These are phyloP conservation scores for Mylabris phalerata DNA, from an alignment of 1,140 invertebrate genomes.

Conservation along the genomic window DNA sequence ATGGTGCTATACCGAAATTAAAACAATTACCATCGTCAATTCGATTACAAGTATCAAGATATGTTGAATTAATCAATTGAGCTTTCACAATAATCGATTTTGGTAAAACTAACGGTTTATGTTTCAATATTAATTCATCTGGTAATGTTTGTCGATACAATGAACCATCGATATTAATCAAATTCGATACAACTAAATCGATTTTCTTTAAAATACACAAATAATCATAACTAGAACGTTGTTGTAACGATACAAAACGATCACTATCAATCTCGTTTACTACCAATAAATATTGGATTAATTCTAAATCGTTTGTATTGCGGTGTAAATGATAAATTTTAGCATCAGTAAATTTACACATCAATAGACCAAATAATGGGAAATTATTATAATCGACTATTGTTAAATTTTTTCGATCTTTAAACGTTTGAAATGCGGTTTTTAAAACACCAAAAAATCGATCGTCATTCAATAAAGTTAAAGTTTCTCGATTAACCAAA, in stretches of 20 bases:
- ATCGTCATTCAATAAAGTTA: slow-evolving; percentile 52
- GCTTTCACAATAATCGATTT: slow-evolving; percentile 14
- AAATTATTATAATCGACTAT: slow-evolving; percentile 45
- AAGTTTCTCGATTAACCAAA: slow-evolving; percentile 42
- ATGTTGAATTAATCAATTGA: slow-evolving; percentile 21
- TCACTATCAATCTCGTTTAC: slow-evolving; percentile 37
- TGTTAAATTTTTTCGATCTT: slow-evolving; percentile 31
- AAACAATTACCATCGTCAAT: slow-evolving; percentile 27
- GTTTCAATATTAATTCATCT: slow-evolving; percentile 14
- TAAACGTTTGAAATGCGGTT: slow-evolving; percentile 38
- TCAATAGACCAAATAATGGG: slow-evolving; percentile 45
- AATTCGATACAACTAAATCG: not conserved
- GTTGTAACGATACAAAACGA: no score
- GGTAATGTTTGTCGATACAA: slow-evolving; percentile 1
- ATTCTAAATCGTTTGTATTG: slow-evolving; percentile 34
- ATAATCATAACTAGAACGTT: slow-evolving; percentile 21
- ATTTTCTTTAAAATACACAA: not conserved
- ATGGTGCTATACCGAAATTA: slow-evolving; percentile 21
- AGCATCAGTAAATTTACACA: slow-evolving; percentile 39
- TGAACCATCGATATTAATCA: slow-evolving; percentile 1
- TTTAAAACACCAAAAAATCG: slow-evolving; percentile 42
- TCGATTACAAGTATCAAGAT: slow-evolving; percentile 24
- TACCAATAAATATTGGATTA: slow-evolving; percentile 42
- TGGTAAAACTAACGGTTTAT: slow-evolving; percentile 3
- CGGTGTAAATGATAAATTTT: slow-evolving; percentile 40